Percentiles rank a stretch among this genome's conserved stretches.
phyloP scores from a whole-genome alignment of 2,888 invertebrate species.

The Chrysodeixis includens region DNA sequence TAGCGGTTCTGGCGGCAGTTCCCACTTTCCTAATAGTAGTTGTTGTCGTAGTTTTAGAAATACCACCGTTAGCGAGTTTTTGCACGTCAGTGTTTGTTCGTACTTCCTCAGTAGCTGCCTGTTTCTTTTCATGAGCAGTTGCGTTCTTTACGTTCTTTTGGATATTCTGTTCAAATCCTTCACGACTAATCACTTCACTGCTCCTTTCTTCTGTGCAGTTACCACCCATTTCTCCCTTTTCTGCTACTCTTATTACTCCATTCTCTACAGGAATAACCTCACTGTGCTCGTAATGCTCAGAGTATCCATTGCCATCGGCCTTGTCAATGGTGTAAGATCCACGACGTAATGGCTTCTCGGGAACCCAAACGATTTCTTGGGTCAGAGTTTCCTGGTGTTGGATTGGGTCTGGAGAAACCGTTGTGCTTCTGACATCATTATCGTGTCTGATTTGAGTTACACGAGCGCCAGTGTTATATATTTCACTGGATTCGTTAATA shows the following conservation, averaged over 20 bases:
- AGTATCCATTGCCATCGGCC: slow-evolving; percentile 71
- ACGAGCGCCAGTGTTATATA: slow-evolving; percentile 66
- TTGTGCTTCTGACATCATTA: slow-evolving; percentile 76
- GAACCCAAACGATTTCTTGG: slow-evolving; percentile 84
- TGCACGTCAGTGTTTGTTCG: slow-evolving; percentile 79
- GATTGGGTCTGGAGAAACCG: slow-evolving; percentile 80
- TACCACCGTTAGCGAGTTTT: slow-evolving; percentile 80
- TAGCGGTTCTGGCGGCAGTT: slow-evolving; percentile 79
- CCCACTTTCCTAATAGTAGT: slow-evolving; percentile 82
- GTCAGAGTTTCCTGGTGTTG: slow-evolving; percentile 75
- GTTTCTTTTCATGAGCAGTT: slow-evolving; percentile 76
- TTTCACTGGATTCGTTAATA: slow-evolving; percentile 38
- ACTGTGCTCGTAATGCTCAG: slow-evolving; percentile 76
- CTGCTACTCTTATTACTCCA: slow-evolving; percentile 73
- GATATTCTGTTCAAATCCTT: slow-evolving; percentile 78
- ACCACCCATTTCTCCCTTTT: slow-evolving; percentile 75
- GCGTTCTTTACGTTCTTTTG: slow-evolving; percentile 75
- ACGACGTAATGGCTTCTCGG: slow-evolving; percentile 78
- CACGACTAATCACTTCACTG: slow-evolving; percentile 71
- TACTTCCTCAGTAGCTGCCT: slow-evolving; percentile 78
- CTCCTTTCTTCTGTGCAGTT: slow-evolving; percentile 70
- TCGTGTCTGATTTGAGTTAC: slow-evolving; percentile 80
- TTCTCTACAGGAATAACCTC: slow-evolving; percentile 81
- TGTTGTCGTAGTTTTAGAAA: slow-evolving; percentile 81
- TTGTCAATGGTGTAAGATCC: slow-evolving; percentile 85